Conservation (phyloP, 1,140 invertebrate species). For the Drosophila arawakana region DNA sequence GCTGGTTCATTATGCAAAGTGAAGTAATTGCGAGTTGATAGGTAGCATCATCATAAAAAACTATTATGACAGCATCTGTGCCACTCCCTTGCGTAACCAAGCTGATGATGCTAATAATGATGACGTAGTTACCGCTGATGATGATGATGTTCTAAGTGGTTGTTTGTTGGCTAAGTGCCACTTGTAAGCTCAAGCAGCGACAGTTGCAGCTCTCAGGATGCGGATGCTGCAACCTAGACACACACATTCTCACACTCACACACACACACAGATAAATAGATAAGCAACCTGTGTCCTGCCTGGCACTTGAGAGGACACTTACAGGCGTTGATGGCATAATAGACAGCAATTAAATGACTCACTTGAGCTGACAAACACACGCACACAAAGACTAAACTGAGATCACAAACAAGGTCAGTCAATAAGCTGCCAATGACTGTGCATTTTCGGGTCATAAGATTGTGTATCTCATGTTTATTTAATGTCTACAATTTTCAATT, state of each 20-base stretch:
- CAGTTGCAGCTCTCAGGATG: slow-evolving; percentile 66
- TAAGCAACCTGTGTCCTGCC: slow-evolving; percentile 51
- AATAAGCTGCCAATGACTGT: slow-evolving; percentile 37
- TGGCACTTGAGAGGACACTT: slow-evolving; percentile 66
- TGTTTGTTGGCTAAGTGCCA: slow-evolving; percentile 56
- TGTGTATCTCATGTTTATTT: slow-evolving; percentile 32
- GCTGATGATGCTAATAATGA: slow-evolving; percentile 15
- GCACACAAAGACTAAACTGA: not conserved
- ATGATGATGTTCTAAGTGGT: slow-evolving; percentile 48
- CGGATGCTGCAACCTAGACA: slow-evolving; percentile 52
- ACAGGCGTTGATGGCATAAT: slow-evolving; percentile 79
- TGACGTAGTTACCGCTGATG: slow-evolving; percentile 32
- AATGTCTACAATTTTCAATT: slow-evolving; percentile 7
- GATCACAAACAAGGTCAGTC: not conserved
- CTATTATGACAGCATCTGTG: slow-evolving; percentile 35
- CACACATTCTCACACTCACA: slow-evolving; percentile 22
- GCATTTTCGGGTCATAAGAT: slow-evolving; percentile 38
- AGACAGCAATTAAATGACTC: slow-evolving; percentile 78
- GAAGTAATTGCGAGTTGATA: slow-evolving; percentile 72
- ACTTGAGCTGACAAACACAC: slow-evolving; percentile 67
- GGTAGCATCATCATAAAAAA: slow-evolving; percentile 58
- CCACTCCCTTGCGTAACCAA: not conserved
- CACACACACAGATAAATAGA: slow-evolving; percentile 38
- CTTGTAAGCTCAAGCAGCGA: slow-evolving; percentile 52
- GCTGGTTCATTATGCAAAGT: slow-evolving; percentile 70